Evolutionary conservation across 2,888 invertebrate genomes (phyloP).

Genomic region (Agonopterix heracliana): DNA sequence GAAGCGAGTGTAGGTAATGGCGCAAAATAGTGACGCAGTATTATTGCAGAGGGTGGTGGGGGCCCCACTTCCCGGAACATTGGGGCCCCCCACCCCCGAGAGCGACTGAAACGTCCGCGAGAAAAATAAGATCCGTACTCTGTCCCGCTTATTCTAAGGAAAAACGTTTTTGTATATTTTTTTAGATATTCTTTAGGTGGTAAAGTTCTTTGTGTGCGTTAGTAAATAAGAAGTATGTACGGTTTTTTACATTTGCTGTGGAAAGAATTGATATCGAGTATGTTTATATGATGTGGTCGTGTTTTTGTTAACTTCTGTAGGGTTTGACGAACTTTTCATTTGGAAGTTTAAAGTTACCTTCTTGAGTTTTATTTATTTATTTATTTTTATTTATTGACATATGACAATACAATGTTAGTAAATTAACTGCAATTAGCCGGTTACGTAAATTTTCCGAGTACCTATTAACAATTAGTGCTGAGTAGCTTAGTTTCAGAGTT

Average conservation of each 20-base stretch:
- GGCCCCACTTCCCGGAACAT: slow-evolving; percentile 31
- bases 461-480: too few species aligned
- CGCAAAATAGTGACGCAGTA: slow-evolving; percentile 78
- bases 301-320: too few species aligned
- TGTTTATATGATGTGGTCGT: not conserved
- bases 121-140: slow-evolving; percentile 76
- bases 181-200: slow-evolving; percentile 53
- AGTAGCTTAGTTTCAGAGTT: too few species aligned
- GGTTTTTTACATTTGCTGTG: slow-evolving; percentile 39
- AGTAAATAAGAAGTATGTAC: slow-evolving; percentile 41
- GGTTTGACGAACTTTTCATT: too few species aligned
- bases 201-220: slow-evolving; percentile 46
- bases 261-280: slow-evolving; percentile 22
- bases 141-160: slow-evolving; percentile 74
- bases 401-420: too few species aligned
- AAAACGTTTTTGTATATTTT: slow-evolving; percentile 68
- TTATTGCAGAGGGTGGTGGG: slow-evolving; percentile 71
- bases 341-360: too few species aligned
- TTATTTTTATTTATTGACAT: too few species aligned
- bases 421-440: too few species aligned
- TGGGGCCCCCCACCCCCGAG: slow-evolving; percentile 36
- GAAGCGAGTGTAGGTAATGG: slow-evolving; percentile 77
- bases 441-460: too few species aligned
- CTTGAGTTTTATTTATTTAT: too few species aligned
- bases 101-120: slow-evolving; percentile 75